These are phyloP conservation scores for Hephaestus fuliginosus DNA, from an alignment of 2,797 vertebrate species.

Conservation along the genomic window DNA sequence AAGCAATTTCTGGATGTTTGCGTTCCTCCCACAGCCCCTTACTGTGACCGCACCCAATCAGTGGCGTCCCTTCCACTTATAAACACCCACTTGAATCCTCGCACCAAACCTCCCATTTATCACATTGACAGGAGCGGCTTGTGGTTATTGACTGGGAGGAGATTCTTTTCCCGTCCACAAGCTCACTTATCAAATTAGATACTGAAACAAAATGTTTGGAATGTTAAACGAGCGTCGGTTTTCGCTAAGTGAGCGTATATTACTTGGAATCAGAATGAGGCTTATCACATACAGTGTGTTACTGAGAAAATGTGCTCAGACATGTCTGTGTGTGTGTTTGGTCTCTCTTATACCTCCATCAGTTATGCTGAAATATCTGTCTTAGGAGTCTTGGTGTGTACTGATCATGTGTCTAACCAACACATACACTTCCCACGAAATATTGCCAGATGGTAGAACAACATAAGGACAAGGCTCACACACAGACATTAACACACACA, in stretches of 20 bases:
- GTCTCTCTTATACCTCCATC: slow-evolving; percentile 22
- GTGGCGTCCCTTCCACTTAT: slow-evolving; percentile 60
- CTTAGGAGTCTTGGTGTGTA: slow-evolving; percentile 23
- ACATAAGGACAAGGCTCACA: background rate
- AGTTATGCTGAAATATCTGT: slow-evolving; percentile 26
- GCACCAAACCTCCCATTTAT: slow-evolving; percentile 75
- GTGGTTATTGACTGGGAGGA: slow-evolving; percentile 77
- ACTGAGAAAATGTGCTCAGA: slow-evolving; percentile 14
- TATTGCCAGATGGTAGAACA: background rate
- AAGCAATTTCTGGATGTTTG: slow-evolving; percentile 51
- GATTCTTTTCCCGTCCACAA: slow-evolving; percentile 63
- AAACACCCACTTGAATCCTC: slow-evolving; percentile 67
- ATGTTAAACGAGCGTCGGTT: slow-evolving; percentile 63
- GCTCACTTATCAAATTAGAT: slow-evolving; percentile 71
- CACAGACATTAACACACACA: background rate
- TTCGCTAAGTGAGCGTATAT: slow-evolving; percentile 42
- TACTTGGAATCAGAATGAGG: slow-evolving; percentile 33
- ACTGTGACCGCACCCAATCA: slow-evolving; percentile 69
- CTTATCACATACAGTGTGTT: slow-evolving; percentile 30
- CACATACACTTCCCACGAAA: background rate
- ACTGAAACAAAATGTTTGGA: slow-evolving; percentile 62
- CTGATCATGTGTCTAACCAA: background rate
- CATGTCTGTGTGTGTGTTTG: background rate
- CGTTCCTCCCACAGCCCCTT: slow-evolving; percentile 62
- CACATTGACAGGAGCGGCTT: slow-evolving; percentile 74